These are phyloP conservation scores for Drosophila quadrilineata DNA, from an alignment of 1,140 invertebrate species.

Conservation along the genomic window DNA sequence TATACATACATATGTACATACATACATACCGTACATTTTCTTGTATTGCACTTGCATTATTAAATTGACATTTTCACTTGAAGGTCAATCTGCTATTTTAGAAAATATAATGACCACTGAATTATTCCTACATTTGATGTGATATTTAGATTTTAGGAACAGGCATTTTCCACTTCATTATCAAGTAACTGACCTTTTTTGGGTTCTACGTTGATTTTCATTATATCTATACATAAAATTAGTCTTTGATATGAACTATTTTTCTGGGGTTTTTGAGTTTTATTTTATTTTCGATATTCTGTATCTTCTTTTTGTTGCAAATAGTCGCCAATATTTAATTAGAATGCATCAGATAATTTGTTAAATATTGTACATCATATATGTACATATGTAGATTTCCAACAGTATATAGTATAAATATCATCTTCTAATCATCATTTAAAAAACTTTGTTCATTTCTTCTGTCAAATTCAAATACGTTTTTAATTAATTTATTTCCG, in stretches of 20 bases:
- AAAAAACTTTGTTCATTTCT: too few species aligned
- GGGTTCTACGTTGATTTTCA: background rate
- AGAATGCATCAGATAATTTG: too few species aligned
- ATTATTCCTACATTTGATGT: too few species aligned
- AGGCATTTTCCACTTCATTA: background rate
- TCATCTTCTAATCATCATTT: too few species aligned
- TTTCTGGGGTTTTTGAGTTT: background rate
- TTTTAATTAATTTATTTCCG: slow-evolving; percentile 13
- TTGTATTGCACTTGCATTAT: slow-evolving; percentile 33
- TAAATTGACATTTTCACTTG: slow-evolving; percentile 41
- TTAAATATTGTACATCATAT: background rate
- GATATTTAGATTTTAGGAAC: too few species aligned
- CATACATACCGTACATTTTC: too few species aligned
- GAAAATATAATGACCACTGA: background rate
- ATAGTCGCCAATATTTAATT: too few species aligned
- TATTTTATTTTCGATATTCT: background rate
- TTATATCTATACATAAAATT: background rate
- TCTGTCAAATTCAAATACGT: too few species aligned
- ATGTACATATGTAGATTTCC: too few species aligned
- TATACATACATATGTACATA: too few species aligned
- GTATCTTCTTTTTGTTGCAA: background rate
- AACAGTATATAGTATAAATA: too few species aligned
- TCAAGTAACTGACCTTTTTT: background rate
- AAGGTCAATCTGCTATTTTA: slow-evolving; percentile 5
- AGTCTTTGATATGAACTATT: background rate